Base-by-base conservation (phyloP, 2,888 invertebrate species). In the Hyposoter dolosus region DNA sequence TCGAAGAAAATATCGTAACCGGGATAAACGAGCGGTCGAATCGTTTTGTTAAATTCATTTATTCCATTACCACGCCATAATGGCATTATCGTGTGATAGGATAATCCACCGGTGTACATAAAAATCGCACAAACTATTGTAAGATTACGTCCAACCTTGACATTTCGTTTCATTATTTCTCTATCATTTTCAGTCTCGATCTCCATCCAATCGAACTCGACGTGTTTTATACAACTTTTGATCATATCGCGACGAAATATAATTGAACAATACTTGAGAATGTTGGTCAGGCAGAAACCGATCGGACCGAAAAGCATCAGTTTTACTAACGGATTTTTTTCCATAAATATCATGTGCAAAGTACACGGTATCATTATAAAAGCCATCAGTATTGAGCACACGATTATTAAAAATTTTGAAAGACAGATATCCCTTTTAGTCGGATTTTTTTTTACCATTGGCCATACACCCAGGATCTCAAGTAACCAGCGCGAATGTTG, bases 61-160 rank as follows among this genome's bases (percentile, higher is more conserved):
- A 85, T 9, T 0, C 79, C 40, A 3, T 78, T 87, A 3, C 83
- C 87, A 0, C 78, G 79, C 35, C 86, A 88, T 0, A 91, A 66
- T 0, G 90, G 89, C 74, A 87, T 90, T 10, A 90, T 76, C 2
- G 90, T 66, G 45, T 79, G 88, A 78, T 92, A 90, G 7, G 89
- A 90, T 5, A 89, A 45, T 0, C 90, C 87, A 17, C 90, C 90
- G 15, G 87, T 23, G 47, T 90, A 89, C 90, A 91, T 90, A 60
- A 90, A 90, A 1, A 89, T 19, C 4, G 87, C 89, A 63, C 89
- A 88, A 1, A 85, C 6, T 9, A 66, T 50, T 0, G 88, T 88
- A 10, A 91, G 75, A 15, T 60, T 40, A 10, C 89, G 81, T 1
- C 90, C 90, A 3, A 89, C 10, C 0, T 78, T 88, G 0, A 89